These are phyloP conservation scores for Ochropleura leucogaster DNA, from an alignment of 2,888 invertebrate species.

Conservation along the genomic window DNA sequence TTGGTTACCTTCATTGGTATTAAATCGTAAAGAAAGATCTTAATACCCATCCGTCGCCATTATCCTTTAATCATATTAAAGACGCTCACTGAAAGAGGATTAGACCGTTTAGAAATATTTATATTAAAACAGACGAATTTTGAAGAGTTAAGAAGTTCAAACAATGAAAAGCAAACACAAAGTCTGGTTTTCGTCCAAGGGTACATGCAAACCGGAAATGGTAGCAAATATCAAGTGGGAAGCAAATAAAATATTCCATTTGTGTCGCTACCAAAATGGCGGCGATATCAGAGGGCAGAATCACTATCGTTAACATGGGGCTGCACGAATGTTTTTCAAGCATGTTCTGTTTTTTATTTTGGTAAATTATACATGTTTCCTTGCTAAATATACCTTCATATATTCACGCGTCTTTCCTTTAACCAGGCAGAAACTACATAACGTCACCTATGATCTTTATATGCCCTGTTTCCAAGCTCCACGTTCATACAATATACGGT, in stretches of 20 bases:
- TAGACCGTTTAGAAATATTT: neutral
- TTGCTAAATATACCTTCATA: neutral
- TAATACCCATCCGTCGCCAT: neutral
- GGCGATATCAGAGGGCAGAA: conserved; percentile 37
- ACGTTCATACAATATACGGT: neutral
- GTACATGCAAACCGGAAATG: conserved; percentile 23
- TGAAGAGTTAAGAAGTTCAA: neutral
- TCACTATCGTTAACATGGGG: conserved; percentile 39
- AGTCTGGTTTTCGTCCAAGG: conserved; percentile 7
- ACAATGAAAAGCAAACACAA: conserved; percentile 1
- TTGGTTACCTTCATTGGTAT: neutral
- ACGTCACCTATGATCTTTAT: neutral
- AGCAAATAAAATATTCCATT: conserved; percentile 53
- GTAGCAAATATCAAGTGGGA: conserved; percentile 32
- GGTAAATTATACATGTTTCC: neutral
- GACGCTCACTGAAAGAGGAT: conserved; percentile 12
- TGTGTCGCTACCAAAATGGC: conserved; percentile 47
- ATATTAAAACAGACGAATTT: neutral
- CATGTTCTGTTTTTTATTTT: neutral
- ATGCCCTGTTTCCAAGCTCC: neutral
- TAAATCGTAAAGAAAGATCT: conserved; percentile 1
- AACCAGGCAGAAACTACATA: neutral
- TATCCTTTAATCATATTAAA: conserved; percentile 34
- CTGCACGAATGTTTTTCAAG: conserved; percentile 25
- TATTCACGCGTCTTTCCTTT: neutral